Evolutionary conservation across 2,113 vertebrate species (phyloP).

Genomic region (Isichthys henryi): DNA sequence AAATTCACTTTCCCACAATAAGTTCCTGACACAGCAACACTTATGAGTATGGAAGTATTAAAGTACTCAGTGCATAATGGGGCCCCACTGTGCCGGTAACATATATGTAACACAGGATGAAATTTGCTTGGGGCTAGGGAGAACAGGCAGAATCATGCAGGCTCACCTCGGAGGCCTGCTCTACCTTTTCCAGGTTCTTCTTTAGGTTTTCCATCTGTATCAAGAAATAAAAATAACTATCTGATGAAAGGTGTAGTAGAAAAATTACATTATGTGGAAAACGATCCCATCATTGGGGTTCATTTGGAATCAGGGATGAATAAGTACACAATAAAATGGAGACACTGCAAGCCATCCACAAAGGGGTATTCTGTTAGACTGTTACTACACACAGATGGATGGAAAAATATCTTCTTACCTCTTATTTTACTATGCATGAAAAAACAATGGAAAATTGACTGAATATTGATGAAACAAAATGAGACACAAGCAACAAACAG

Average conservation of each 20-base stretch:
- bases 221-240: slow-evolving; percentile 32
- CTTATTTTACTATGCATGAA: background rate
- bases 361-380: background rate
- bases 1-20: background rate
- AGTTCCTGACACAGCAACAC: background rate
- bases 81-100: background rate
- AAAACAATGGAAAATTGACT: background rate
- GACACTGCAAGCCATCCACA: background rate
- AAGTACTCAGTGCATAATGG: background rate
- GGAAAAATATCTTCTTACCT: background rate
- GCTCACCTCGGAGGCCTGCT: slow-evolving; percentile 84
- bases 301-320: background rate
- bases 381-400: background rate
- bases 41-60: background rate
- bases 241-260: background rate
- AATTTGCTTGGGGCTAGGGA: background rate
- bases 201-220: slow-evolving; percentile 82
- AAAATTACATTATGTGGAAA: background rate
- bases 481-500: slow-evolving; percentile 5
- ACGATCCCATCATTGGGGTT: background rate
- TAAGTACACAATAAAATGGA: background rate
- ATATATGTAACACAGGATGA: background rate
- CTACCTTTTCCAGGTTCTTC: slow-evolving; percentile 76
- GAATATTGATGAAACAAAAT: background rate
- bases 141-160: background rate